Conservation (phyloP, 2,888 invertebrate genomes). For the Agrenia bidenticulata region DNA sequence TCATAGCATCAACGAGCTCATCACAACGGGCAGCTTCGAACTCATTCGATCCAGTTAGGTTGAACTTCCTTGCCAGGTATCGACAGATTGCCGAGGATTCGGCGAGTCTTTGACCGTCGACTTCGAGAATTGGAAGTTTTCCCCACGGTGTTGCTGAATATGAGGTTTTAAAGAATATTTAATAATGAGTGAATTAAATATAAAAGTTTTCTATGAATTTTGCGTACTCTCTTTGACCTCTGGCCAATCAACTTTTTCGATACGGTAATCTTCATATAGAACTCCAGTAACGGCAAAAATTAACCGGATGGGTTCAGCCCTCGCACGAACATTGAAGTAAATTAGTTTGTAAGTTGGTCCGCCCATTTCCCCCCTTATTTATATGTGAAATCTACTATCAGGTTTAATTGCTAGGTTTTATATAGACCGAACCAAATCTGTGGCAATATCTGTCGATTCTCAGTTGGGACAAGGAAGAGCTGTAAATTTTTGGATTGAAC, state of each 20-base stretch:
- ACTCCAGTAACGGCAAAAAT: conserved; percentile 63
- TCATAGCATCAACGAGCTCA: conserved; percentile 62
- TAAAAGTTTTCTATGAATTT: too few species aligned
- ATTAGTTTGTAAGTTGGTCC: conserved; percentile 60
- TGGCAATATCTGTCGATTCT: neutral
- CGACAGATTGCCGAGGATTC: conserved; percentile 64
- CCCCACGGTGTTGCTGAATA: conserved; percentile 38
- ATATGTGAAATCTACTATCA: neutral
- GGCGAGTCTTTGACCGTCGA: conserved; percentile 61
- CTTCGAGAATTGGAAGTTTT: conserved; percentile 62
- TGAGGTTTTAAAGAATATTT: neutral
- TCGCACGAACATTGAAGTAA: conserved; percentile 63
- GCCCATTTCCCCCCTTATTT: conserved; percentile 23
- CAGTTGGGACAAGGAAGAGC: too few species aligned
- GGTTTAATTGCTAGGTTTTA: conserved; percentile 2
- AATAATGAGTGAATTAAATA: neutral
- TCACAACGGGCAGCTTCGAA: conserved; percentile 63
- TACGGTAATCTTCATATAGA: conserved; percentile 62
- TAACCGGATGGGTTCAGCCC: conserved; percentile 62
- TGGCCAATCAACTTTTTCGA: conserved; percentile 57
- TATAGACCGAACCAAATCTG: neutral
- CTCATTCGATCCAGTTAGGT: conserved; percentile 61
- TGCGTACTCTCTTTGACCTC: conserved; percentile 12
- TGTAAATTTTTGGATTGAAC: too few species aligned
- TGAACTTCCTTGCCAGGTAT: conserved; percentile 61